Percentiles rank a stretch among this genome's conserved stretches.
These are phyloP conservation scores for Lapara coniferarum DNA, from an alignment of 2,888 invertebrate genomes.

Conservation along the genomic window DNA sequence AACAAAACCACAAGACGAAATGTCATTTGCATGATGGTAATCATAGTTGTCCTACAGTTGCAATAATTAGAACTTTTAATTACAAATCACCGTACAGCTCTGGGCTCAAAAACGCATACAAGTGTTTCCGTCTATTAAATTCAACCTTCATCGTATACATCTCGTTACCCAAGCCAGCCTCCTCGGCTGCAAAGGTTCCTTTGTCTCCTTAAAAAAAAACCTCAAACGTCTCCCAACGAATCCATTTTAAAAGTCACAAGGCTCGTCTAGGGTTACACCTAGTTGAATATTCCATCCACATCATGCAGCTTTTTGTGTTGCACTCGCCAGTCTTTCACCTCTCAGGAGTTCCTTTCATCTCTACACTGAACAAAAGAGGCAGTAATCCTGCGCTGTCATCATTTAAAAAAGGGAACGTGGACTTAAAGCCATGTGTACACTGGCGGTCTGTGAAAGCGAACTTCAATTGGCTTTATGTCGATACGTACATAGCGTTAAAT, in stretches of 20 bases:
- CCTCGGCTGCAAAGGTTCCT: slow-evolving; percentile 2
- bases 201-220: slow-evolving; percentile 11
- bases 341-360: slow-evolving; percentile 42
- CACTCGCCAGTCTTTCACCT: slow-evolving; percentile 35
- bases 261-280: slow-evolving; percentile 20
- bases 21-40: too few species aligned
- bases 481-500: neutral
- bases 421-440: slow-evolving; percentile 23
- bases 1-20: too few species aligned
- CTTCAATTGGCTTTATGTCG: slow-evolving; percentile 22
- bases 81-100: too few species aligned
- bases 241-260: slow-evolving; percentile 16
- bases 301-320: slow-evolving; percentile 31
- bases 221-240: slow-evolving; percentile 21
- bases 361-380: slow-evolving; percentile 41
- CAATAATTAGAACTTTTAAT: too few species aligned
- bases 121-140: too few species aligned
- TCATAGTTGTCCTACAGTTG: too few species aligned
- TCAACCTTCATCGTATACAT: neutral
- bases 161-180: neutral
- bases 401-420: slow-evolving; percentile 36
- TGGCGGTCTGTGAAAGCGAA: slow-evolving; percentile 12
- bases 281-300: slow-evolving; percentile 32
- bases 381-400: slow-evolving; percentile 43
- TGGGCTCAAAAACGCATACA: too few species aligned